Percentiles rank a stretch among this genome's conserved stretches.
Evolutionary conservation across 2,888 invertebrate genomes (phyloP).

Genomic region (Drosophila multiciliata): DNA sequence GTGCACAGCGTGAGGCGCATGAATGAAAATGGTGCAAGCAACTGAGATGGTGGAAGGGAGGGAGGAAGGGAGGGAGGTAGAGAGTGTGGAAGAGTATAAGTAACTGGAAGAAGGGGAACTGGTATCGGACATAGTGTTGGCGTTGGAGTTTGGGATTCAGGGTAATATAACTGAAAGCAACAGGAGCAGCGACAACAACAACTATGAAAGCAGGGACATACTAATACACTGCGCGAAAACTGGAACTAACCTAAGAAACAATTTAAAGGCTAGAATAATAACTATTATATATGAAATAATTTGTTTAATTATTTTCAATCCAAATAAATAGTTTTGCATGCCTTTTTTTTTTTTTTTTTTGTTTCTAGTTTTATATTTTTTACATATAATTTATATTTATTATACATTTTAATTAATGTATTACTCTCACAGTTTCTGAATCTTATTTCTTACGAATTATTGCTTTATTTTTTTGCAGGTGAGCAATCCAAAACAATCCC

Average conservation of each 20-base stretch:
- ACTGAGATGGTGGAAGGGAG: background rate
- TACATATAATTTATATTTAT: background rate
- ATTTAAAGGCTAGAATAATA: background rate
- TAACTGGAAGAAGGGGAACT: background rate
- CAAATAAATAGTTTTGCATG: too few species aligned
- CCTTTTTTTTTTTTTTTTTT: too few species aligned
- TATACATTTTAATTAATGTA: background rate
- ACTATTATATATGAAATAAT: background rate
- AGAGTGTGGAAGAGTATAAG: background rate
- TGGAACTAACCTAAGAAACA: conserved; percentile 11
- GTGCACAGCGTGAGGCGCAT: conserved; percentile 71
- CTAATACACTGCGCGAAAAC: conserved; percentile 43
- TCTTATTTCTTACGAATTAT: background rate
- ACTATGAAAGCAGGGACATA: conserved; percentile 34
- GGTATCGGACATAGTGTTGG: conserved; percentile 5
- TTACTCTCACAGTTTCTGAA: background rate
- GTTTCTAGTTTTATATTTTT: background rate
- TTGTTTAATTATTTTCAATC: too few species aligned
- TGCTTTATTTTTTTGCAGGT: conserved; percentile 38
- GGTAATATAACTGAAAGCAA: conserved; percentile 58
- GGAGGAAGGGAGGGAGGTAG: background rate
- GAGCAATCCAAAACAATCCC: conserved; percentile 3
- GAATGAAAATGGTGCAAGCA: conserved; percentile 54
- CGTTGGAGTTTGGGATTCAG: conserved; percentile 29
- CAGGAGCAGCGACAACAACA: conserved; percentile 27